Percentiles rank a stretch among this genome's conserved stretches.
These are phyloP conservation scores for Ligdia adustata DNA, from an alignment of 2,888 invertebrate species.

Conservation along the genomic window DNA sequence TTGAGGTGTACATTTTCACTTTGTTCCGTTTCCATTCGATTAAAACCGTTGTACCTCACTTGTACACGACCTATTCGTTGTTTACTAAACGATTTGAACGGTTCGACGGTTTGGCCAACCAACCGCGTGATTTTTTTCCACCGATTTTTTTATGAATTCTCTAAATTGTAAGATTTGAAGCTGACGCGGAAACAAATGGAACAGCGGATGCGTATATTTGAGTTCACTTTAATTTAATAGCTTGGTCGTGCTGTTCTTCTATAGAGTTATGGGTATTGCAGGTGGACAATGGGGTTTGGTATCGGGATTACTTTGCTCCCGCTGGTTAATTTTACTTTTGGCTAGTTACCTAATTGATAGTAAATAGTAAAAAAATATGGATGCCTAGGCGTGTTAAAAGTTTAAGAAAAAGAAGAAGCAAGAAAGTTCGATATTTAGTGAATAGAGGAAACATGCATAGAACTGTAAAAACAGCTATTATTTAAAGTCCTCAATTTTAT, in stretches of 20 bases:
- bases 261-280: too few relatives aligned
- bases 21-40: conserved; percentile 84
- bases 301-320: too few relatives aligned
- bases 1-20: conserved; percentile 84
- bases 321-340: too few relatives aligned
- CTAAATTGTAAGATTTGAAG: conserved; percentile 37
- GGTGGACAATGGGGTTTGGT: too few relatives aligned
- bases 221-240: background rate
- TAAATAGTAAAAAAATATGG: too few relatives aligned
- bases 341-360: too few relatives aligned
- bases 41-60: conserved; percentile 81
- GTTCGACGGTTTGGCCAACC: conserved; percentile 72
- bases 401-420: too few relatives aligned
- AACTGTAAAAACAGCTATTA: conserved; percentile 14
- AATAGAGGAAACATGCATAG: too few relatives aligned
- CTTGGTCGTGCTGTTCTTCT: background rate
- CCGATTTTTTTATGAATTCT: conserved; percentile 43
- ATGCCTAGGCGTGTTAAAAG: too few relatives aligned
- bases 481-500: conserved; percentile 61
- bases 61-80: conserved; percentile 80
- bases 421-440: too few relatives aligned
- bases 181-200: conserved; percentile 16
- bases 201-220: background rate
- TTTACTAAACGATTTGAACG: conserved; percentile 83
- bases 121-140: conserved; percentile 58